phyloP scores from a whole-genome alignment of 1,140 invertebrate species.

The Trachymyrmex septentrionalis region DNA sequence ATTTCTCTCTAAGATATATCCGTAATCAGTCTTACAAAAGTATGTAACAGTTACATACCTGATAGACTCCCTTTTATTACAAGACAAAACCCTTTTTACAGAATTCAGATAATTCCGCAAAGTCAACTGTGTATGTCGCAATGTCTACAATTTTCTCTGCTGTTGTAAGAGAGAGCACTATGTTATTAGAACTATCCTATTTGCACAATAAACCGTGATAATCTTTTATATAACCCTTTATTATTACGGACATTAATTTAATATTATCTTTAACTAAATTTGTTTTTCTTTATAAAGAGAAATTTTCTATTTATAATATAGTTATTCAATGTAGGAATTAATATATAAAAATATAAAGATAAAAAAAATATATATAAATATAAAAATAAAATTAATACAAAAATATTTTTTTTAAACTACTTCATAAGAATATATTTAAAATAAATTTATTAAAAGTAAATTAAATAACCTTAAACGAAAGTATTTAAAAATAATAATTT shows the following conservation, averaged over 20 bases:
- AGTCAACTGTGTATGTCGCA: conserved; percentile 24
- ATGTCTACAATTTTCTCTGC: conserved; percentile 7
- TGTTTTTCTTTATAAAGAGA: background rate
- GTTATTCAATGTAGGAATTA: background rate
- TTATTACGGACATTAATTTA: background rate
- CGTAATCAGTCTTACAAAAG: background rate
- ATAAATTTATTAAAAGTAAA: background rate
- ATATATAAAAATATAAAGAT: background rate
- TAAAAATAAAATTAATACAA: background rate
- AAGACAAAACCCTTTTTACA: conserved; percentile 10
- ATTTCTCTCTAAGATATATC: conserved; percentile 5
- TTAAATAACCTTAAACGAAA: conserved; percentile 3
- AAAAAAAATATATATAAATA: background rate
- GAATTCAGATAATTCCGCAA: conserved; percentile 14
- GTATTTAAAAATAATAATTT: conserved; percentile 16
- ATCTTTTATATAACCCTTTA: background rate
- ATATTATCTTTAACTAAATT: background rate
- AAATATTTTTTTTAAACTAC: background rate
- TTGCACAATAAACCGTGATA: conserved; percentile 20
- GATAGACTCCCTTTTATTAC: conserved; percentile 10
- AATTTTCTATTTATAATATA: conserved; percentile 4
- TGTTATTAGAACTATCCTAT: conserved; percentile 26
- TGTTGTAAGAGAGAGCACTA: background rate
- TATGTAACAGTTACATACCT: background rate
- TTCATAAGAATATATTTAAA: background rate